Evolutionary conservation across 1,140 invertebrate species (phyloP), one percentile per base, ranked within the genome.

Genomic region (Steinernema feltiae): DNA sequence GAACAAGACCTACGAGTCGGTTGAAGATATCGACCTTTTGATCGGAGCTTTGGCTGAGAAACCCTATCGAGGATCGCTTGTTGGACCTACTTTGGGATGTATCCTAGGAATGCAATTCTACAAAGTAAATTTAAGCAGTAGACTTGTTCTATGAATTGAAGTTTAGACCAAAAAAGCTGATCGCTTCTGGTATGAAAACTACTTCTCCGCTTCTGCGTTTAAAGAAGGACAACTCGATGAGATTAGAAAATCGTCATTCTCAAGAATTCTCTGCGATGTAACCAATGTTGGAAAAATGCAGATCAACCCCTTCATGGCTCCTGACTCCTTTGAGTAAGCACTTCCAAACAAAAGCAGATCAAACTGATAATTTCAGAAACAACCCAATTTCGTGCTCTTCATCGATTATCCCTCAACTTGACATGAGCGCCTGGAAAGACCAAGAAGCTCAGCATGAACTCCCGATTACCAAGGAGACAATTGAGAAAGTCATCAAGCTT

Each of bases 11-110:
- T 73, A 30, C 69, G 78, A 76, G 72, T 63, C 78, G 63, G 91
- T 94, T 31, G 88, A 90, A 41, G 93, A 95, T 82, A 90, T 95
- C 21, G 94, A 95, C 85, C 88, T 95, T 0, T 89, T 93, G 71
- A 89, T 93, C 24, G 93, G 92, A 29, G 91, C 92, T 31, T 90
- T 94, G 87, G 90, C 92, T 0, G 93, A 95, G 85, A 86, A 83
- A 0, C 92, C 92, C 83, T 86, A 94, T 0, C 78, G 82, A 31
- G 88, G 88, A n/a, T 85, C 88, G 0, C 48, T 87, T 0, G 90
- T 96, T 21, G 94, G 94, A 2, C 92, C 92, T 0, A 94, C 93
- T 0, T 93, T 94, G 83, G 90, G 90, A 12, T 95, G 92, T 82
- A 90, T 95, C 30, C 90, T 97, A 24, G 91, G 90, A 1, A 92